Base-by-base conservation (phyloP, 2,797 vertebrate genomes). In the Characodon lateralis region DNA sequence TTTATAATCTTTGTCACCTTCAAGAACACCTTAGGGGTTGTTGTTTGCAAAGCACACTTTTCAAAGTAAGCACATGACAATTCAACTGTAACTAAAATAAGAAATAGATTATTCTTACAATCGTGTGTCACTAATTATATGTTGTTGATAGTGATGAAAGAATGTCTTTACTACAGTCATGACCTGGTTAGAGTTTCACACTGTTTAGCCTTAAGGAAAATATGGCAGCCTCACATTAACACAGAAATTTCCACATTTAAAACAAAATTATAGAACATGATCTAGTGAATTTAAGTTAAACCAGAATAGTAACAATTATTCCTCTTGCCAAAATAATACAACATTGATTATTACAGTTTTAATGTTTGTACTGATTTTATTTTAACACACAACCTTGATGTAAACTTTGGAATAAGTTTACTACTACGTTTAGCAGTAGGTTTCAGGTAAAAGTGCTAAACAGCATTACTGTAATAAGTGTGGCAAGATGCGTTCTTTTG, bases 1-100 rank as follows among this genome's bases (percentile, higher is more conserved):
- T 13, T 20, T 50, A n/a, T 26, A 5, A 41, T 61, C 9, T 12
- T 10, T n/a, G 43, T 26, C 8, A 48, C 0, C 13, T 6, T 26
- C 41, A 69, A 9, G 58, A 76, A 71, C n/a, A 3, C 24, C 10
- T 22, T 2, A 28, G 66, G 41, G 35, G 78, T 82, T 65, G 61
- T 73, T 73, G 39, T 56, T 55, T 71, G 55, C 24, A 39, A 39
- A 58, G 72, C 2, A 3, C 24, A 59, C 31, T 69, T 39, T 22
- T 0, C 68, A 65, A 56, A 66, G 70, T 56, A 16, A 65, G 7
- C 26, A 9, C 18, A 35, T 35, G 20, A 22, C 1, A 55, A 55
- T 39, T 35, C 28, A 55, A 2, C 65, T 13, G 7, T 6, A 68
- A n/a, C 65, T n/a, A 14, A 43, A 68, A 13, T 22, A 16, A 39